phyloP scores from a whole-genome alignment of 37 sponge, comb jelly and placozoan species.

The Beroe ovata region DNA sequence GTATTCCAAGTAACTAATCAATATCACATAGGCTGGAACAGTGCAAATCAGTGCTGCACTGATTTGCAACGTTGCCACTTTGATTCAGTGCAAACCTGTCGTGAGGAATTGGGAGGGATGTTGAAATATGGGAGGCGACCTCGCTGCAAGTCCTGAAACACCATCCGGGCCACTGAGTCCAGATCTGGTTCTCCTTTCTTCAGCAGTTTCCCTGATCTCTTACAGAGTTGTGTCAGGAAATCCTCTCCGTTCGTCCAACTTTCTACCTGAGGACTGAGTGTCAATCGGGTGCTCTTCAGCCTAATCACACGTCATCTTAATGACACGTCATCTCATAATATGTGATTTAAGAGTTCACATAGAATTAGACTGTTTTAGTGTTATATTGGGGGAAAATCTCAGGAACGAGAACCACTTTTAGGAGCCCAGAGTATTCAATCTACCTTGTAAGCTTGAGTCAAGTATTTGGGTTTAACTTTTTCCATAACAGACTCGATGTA shows the following conservation, averaged over 20 bases:
- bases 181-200: constrained; percentile 95
- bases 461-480: constrained; percentile 81
- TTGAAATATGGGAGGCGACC: constrained; percentile 96
- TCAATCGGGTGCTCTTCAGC: too few species aligned
- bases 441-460: constrained; percentile 77
- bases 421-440: not conserved
- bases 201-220: constrained; percentile 78
- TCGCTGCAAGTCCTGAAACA: constrained; percentile 95
- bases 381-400: too few species aligned
- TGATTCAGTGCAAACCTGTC: too few species aligned
- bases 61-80: too few species aligned
- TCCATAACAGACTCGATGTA: constrained; percentile 89
- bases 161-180: constrained; percentile 84
- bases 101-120: constrained; percentile 71
- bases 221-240: constrained; percentile 83
- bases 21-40: too few species aligned
- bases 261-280: constrained; percentile 67
- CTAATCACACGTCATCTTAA: too few species aligned
- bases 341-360: too few species aligned
- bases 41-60: too few species aligned
- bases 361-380: too few species aligned
- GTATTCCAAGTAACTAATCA: too few species aligned
- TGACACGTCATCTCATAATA: too few species aligned
- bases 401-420: too few species aligned
- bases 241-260: constrained; percentile 81